Conservation (phyloP, 2,797 vertebrate species). For the Enteromius radiatus region DNA sequence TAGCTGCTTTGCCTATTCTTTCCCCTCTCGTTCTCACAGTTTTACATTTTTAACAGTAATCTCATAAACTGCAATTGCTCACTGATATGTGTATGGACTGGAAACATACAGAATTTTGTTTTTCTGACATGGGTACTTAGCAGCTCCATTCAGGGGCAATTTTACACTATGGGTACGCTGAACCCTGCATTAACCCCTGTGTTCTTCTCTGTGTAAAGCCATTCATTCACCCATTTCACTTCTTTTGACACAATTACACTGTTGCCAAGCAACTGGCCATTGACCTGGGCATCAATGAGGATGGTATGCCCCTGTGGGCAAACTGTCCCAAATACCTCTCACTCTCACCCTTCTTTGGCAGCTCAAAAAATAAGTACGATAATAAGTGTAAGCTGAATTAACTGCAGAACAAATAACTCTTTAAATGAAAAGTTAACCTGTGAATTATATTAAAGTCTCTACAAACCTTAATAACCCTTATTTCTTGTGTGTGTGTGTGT, state of each 20-base stretch:
- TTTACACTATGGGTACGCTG: constrained; percentile 14
- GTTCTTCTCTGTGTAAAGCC: constrained; percentile 25
- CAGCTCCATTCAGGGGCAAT: neutral
- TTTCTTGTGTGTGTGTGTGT: neutral
- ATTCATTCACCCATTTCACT: constrained; percentile 56
- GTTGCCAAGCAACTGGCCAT: constrained; percentile 64
- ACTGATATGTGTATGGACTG: neutral
- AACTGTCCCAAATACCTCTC: constrained; percentile 65
- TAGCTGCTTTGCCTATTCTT: neutral
- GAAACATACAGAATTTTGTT: neutral
- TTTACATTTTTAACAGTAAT: constrained; percentile 4
- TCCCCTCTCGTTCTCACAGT: neutral
- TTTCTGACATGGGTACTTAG: neutral
- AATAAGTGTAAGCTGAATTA: neutral
- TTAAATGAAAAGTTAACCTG: neutral
- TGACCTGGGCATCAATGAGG: constrained; percentile 61
- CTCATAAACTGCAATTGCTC: neutral
- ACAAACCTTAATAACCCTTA: neutral
- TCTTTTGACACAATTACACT: constrained; percentile 59
- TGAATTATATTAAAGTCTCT: neutral
- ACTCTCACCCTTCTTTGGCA: constrained; percentile 36
- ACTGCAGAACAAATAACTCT: neutral
- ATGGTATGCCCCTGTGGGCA: constrained; percentile 61
- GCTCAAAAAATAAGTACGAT: neutral
- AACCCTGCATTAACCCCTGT: constrained; percentile 23